Evolutionary conservation across 1,140 invertebrate genomes (phyloP), one percentile per base, ranked within the genome.

Genomic region (Trachelipus rathkii): DNA sequence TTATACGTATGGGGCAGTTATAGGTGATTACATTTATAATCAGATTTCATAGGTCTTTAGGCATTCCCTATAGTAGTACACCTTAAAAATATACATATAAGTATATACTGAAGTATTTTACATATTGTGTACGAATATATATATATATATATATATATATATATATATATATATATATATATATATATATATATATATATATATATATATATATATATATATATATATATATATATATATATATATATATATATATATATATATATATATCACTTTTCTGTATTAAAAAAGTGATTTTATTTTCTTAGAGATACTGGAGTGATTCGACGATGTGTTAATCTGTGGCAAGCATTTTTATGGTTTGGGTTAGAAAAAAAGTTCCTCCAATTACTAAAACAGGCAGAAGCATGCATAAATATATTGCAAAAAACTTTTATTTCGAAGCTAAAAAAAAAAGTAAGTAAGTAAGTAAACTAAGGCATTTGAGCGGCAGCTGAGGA

Each of bases 401-500:
- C 44, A 33, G 6, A 33, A 33, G 33, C 33, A 33, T 33, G 33
- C 33, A 33, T 33, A 33, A 33, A 33, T 33, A 33, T 33, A 33
- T 33, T 33, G 6, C 2, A 1, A 33, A 33, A 33, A 33, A 33
- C 33, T 33, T 33, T 33, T 33, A 46, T 46, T 21, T 13, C 33
- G 46, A 43, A 74, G 70, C 46, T 60, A 72, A 73, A 75, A 46
- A 60, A 73, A 73, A 24, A 43, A 75, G 66, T 73, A 73, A 60
- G n/a, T 74, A 77, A 73, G 71, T 72, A 50, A 75, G 70, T 44
- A 60, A 73, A 19, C 11, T 60, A 15, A 60, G 50, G 50, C 50
- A 60, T 15, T 60, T 60, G 11, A 60, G 50, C 50, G 50, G 50
- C 50, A 60, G 50, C 50, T 15, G 50, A 60, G 50, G 53, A 44